Evolutionary conservation across 92 coral and sea anemone species (phyloP).

Genomic region (Zoanthus sansibaricus): DNA sequence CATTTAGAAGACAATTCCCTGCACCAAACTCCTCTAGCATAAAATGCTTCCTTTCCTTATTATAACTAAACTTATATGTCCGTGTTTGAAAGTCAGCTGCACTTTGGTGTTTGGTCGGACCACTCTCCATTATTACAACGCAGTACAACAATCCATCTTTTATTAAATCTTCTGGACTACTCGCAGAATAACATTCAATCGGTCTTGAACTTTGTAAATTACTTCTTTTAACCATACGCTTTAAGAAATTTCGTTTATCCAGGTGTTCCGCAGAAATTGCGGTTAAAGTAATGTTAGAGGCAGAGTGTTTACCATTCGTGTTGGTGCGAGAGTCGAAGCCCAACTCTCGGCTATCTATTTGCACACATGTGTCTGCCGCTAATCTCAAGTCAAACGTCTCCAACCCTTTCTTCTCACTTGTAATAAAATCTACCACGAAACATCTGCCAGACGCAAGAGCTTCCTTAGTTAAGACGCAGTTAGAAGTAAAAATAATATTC

Average conservation of each 20-base stretch:
- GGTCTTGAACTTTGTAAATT: slow-evolving; percentile 85
- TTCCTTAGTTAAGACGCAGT: slow-evolving; percentile 67
- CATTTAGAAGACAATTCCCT: slow-evolving; percentile 33
- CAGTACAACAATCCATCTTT: slow-evolving; percentile 63
- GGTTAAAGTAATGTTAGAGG: slow-evolving; percentile 49
- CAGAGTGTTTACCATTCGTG: slow-evolving; percentile 20
- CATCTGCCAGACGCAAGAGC: slow-evolving; percentile 71
- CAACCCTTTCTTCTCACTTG: slow-evolving; percentile 76
- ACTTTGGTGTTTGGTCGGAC: slow-evolving; percentile 31
- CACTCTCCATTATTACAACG: slow-evolving; percentile 59
- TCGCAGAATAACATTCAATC: slow-evolving; percentile 53
- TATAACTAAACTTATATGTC: slow-evolving; percentile 65
- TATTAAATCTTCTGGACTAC: slow-evolving; percentile 47
- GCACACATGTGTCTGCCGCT: slow-evolving; percentile 75
- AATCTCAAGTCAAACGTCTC: slow-evolving; percentile 82
- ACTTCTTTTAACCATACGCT: slow-evolving; percentile 87
- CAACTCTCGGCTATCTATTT: slow-evolving; percentile 55
- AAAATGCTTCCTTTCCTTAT: slow-evolving; percentile 46
- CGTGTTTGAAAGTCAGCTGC: slow-evolving; percentile 49
- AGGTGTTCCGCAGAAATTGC: slow-evolving; percentile 77
- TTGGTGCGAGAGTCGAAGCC: slow-evolving; percentile 16
- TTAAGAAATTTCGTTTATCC: slow-evolving; percentile 86
- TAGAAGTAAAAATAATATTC: slow-evolving; percentile 75
- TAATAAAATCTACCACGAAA: slow-evolving; percentile 76
- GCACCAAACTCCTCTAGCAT: slow-evolving; percentile 76